Evolutionary conservation across 2,888 invertebrate species (phyloP).

Genomic region (Andrena fulva): DNA sequence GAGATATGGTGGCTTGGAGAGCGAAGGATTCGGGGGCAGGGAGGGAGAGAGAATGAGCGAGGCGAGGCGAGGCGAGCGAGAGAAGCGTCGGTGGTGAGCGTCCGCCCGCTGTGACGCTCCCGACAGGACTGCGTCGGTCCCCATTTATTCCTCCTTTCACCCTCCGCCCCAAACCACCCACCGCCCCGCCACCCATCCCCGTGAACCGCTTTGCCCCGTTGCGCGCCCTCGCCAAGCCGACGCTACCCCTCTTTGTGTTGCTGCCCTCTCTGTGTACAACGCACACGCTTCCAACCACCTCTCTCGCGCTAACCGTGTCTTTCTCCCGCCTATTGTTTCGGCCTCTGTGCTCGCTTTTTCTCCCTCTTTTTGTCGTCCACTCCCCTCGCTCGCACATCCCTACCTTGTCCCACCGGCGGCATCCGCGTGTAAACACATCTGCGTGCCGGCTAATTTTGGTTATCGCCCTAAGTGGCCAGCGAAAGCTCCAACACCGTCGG

Average conservation of each 20-base stretch:
- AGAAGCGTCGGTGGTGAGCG: constrained; percentile 81
- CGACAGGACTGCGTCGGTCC: constrained; percentile 83
- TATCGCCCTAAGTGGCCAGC: constrained; percentile 42
- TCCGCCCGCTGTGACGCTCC: constrained; percentile 84
- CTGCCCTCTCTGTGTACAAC: constrained; percentile 53
- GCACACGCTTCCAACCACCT: constrained; percentile 36
- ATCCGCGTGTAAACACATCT: constrained; percentile 67
- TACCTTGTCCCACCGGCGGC: background rate
- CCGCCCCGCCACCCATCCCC: constrained; percentile 47
- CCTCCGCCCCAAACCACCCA: constrained; percentile 53
- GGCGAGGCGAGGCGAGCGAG: constrained; percentile 72
- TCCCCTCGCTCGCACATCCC: background rate
- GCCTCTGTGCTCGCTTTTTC: background rate
- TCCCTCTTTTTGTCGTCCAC: background rate
- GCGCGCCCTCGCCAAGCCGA: constrained; percentile 25
- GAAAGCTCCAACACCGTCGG: constrained; percentile 23
- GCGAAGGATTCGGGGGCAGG: constrained; percentile 20
- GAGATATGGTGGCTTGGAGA: constrained; percentile 35
- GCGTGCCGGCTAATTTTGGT: constrained; percentile 68
- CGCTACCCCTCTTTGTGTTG: constrained; percentile 54
- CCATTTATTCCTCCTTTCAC: constrained; percentile 73
- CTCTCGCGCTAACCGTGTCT: background rate
- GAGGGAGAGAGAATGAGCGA: constrained; percentile 72
- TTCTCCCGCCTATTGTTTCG: constrained; percentile 2
- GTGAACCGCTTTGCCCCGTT: constrained; percentile 26